These are phyloP conservation scores for Herpailurus yagouaroundi DNA, from an alignment of 2,113 vertebrate species.

Conservation along the genomic window DNA sequence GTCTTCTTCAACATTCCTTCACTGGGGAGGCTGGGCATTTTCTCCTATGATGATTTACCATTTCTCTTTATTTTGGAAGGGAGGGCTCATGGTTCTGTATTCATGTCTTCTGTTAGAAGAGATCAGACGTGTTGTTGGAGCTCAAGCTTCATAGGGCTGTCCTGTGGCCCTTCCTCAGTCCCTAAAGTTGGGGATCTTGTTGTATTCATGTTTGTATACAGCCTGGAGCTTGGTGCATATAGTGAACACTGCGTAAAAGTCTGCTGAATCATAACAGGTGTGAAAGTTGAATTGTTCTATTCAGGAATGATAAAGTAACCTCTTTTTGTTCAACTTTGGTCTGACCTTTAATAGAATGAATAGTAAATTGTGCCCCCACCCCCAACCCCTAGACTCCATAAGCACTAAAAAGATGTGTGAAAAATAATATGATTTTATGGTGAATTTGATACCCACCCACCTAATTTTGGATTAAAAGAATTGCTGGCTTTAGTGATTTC, in stretches of 20 bases:
- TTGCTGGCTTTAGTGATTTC: neutral
- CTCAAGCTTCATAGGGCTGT: neutral
- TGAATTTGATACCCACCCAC: neutral
- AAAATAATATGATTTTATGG: neutral
- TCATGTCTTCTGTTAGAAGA: neutral
- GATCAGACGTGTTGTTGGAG: neutral
- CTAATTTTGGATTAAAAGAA: conserved; percentile 6
- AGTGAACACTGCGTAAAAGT: neutral
- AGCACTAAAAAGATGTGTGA: conserved; percentile 11
- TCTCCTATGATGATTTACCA: neutral
- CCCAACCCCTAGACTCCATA: neutral
- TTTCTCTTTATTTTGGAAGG: neutral
- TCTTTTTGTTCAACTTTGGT: neutral
- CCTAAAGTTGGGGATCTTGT: neutral
- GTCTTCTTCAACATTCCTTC: neutral
- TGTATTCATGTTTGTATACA: neutral
- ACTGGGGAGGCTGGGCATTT: neutral
- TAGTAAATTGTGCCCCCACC: neutral
- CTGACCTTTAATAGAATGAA: neutral
- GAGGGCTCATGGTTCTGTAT: neutral
- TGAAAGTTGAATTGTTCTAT: neutral
- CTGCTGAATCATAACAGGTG: neutral
- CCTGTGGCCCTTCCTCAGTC: neutral
- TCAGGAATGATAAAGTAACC: conserved; percentile 35
- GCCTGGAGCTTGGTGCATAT: neutral